Evolutionary conservation across 2,888 invertebrate species (phyloP), one percentile per base, ranked within the genome.

Genomic region (Noctua pronuba): DNA sequence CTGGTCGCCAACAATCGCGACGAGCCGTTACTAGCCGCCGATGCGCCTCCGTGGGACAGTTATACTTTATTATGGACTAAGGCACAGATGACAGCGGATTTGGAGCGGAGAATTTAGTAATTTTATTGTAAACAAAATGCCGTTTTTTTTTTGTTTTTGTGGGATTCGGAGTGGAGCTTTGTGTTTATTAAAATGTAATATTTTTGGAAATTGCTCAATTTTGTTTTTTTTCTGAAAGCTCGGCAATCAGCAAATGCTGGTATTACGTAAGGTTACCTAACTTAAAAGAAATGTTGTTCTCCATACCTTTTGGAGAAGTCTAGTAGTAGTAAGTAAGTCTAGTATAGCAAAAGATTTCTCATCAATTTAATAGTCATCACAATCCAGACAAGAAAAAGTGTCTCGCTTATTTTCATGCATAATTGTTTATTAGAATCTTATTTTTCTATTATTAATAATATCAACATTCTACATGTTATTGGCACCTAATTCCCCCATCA

Each of bases 11-110:
- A 92, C 92, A 91, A 91, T 91, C 88, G 84, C 79, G 68, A 66
- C 79, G 69, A 80, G 80, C 92, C 93, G 93, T 93, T 93, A 93
- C 74, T 81, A 86, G 74, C 80, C 79, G 80, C 75, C 86, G 85
- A 82, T 84, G 83, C 83, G 83, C 76, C 81, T 68, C 84, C 83
- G 83, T 82, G 86, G 80, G 90, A 88, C 88, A 85, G 88, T 88
- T 88, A 89, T 78, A 74, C 62, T 78, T 62, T 44, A 67, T 64
- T 41, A 49, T 79, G 80, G 78, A 74, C 74, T 81, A 85, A 77
- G 79, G 58, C 60, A 80, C 62, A 70, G 52, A 64, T 70, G 79
- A 82, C 80, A 84, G 88, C 88, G 88, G 70, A 79, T 77, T 86
- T 77, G 41, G 89, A 81, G 75, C 82, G 72, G 38, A 62, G 52